A percentile compares a stretch with the other conserved stretches of the same genome.
phyloP scores from a whole-genome alignment of 2,113 vertebrate species.

The Pollachius pollachius region DNA sequence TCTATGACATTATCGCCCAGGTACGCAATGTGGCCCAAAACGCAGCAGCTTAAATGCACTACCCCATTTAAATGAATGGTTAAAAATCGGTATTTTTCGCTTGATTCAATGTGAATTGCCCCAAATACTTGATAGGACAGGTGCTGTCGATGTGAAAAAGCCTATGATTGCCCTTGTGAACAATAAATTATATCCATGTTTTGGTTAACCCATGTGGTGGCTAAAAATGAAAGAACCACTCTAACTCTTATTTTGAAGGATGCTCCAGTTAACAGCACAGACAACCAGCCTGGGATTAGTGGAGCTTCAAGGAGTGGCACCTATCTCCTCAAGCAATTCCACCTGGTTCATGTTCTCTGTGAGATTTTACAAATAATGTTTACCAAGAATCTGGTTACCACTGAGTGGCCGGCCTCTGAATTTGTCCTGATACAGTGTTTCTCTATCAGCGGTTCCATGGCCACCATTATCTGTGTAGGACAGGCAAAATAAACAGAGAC shows the following conservation, averaged over 20 bases:
- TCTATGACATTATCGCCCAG: too few species aligned
- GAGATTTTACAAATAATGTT: background rate
- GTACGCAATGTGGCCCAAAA: too few species aligned
- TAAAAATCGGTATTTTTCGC: too few species aligned
- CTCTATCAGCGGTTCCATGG: conserved; percentile 19
- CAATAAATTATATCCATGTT: background rate
- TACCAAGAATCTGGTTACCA: background rate
- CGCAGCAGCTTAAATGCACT: background rate
- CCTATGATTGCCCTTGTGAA: background rate
- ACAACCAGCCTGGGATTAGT: background rate
- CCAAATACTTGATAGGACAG: background rate
- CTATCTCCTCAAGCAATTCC: background rate
- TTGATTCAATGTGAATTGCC: too few species aligned
- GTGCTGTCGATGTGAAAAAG: background rate
- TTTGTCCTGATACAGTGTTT: conserved; percentile 33
- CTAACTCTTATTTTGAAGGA: background rate
- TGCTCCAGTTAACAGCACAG: background rate
- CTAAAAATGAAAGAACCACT: background rate
- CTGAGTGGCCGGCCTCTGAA: conserved; percentile 8
- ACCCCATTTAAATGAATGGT: background rate
- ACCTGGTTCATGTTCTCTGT: background rate
- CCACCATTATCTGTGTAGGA: conserved; percentile 44
- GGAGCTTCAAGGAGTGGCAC: background rate
- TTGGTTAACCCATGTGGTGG: background rate
- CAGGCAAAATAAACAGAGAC: conserved; percentile 50